Conservation (phyloP, 2,797 vertebrate genomes). For the Melanotaenia nigrans region DNA sequence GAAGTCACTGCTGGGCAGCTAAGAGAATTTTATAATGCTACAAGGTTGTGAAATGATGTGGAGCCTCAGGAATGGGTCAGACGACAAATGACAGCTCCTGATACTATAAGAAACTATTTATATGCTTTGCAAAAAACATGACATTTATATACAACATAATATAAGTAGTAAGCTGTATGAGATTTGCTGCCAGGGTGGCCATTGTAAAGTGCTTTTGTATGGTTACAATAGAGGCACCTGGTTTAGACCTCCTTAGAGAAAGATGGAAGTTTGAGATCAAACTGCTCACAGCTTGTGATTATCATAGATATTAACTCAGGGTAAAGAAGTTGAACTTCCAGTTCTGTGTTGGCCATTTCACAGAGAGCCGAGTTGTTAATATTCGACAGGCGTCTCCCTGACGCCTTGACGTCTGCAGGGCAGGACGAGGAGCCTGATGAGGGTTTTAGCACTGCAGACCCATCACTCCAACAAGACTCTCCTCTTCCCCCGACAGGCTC, state of each 20-base stretch:
- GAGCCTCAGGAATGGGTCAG: constrained; percentile 1
- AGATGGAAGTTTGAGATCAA: constrained; percentile 51
- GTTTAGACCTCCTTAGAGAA: constrained; percentile 49
- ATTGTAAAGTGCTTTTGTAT: constrained; percentile 55
- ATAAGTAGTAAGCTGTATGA: constrained; percentile 8
- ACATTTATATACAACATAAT: constrained; percentile 1
- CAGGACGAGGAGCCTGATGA: constrained; percentile 53
- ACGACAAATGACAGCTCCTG: constrained; percentile 18
- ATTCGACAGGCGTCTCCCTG: constrained; percentile 53
- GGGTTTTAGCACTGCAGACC: constrained; percentile 64
- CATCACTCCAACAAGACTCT: constrained; percentile 65
- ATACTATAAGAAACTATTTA: constrained; percentile 10
- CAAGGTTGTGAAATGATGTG: constrained; percentile 19
- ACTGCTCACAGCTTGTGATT: constrained; percentile 60
- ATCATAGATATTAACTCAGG: constrained; percentile 75
- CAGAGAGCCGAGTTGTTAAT: constrained; percentile 60
- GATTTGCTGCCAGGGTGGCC: constrained; percentile 36
- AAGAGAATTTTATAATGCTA: constrained; percentile 39
- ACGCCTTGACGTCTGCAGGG: constrained; percentile 60
- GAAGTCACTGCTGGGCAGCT: constrained; percentile 30
- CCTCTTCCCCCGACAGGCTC: constrained; percentile 60
- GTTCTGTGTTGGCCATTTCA: constrained; percentile 50
- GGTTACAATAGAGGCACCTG: constrained; percentile 52
- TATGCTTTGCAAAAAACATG: constrained; percentile 8
- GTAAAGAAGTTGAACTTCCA: constrained; percentile 49